Percentiles rank a stretch among this genome's conserved stretches.
Conservation (phyloP, 2,113 vertebrate genomes). For the Callipepla squamata region DNA sequence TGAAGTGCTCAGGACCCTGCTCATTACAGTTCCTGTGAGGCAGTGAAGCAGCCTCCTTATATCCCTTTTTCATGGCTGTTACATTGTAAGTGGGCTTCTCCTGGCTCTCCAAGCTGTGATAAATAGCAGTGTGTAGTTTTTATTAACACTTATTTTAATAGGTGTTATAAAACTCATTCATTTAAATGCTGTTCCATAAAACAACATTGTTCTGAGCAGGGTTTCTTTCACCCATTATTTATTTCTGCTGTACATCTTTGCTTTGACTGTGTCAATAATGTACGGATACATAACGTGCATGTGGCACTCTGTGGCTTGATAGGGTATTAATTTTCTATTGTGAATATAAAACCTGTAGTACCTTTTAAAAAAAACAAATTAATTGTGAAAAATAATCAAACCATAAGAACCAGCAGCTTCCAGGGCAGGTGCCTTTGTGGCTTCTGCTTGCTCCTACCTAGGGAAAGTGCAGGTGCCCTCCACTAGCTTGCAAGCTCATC, state of each 20-base stretch:
- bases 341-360: not conserved
- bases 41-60: not conserved
- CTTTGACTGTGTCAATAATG: rapidly evolving
- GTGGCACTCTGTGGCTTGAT: not conserved
- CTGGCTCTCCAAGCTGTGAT: not conserved
- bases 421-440: rapidly evolving
- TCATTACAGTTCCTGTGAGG: rapidly evolving
- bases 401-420: not conserved
- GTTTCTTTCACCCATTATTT: not conserved
- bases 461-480: not conserved
- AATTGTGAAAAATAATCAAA: not conserved
- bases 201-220: rapidly evolving
- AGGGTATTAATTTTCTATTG: not conserved
- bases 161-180: not conserved
- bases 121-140: not conserved
- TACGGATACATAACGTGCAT: rapidly evolving
- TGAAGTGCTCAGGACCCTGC: rapidly evolving
- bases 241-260: not conserved
- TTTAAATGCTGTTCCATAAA: not conserved
- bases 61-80: rapidly evolving
- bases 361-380: not conserved
- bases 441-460: rapidly evolving
- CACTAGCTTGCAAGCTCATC: not conserved
- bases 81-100: not conserved
- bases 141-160: constrained; percentile 17